Evolutionary conservation across 1,140 invertebrate species (phyloP).

Genomic region (Coelopa frigida): DNA sequence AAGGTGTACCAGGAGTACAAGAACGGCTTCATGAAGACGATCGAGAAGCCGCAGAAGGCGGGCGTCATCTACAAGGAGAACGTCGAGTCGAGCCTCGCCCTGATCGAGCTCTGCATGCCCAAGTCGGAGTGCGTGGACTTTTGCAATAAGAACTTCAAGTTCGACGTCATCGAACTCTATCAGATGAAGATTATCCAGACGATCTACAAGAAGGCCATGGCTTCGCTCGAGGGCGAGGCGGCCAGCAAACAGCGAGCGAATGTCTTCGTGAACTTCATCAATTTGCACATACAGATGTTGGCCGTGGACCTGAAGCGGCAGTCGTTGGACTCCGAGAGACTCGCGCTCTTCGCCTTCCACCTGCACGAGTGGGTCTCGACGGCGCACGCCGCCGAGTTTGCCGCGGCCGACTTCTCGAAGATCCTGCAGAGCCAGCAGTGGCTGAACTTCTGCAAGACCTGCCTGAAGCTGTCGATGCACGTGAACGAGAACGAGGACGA

Average conservation of each 20-base stretch:
- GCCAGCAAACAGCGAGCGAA: constrained; percentile 35
- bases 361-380: constrained; percentile 23
- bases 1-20: constrained; percentile 52
- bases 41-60: constrained; percentile 58
- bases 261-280: constrained; percentile 49
- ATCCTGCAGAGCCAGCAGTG: constrained; percentile 51
- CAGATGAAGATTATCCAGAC: constrained; percentile 50
- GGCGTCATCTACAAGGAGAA: constrained; percentile 52
- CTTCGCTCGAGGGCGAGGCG: constrained; percentile 26
- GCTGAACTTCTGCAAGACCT: constrained; percentile 57
- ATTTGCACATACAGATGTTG: constrained; percentile 50
- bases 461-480: constrained; percentile 58
- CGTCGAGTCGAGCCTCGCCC: constrained; percentile 46
- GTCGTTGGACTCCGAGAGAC: constrained; percentile 22
- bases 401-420: constrained; percentile 38
- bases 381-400: background rate
- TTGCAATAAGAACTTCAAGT: constrained; percentile 52
- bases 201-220: constrained; percentile 48
- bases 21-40: constrained; percentile 51
- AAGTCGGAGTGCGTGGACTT: constrained; percentile 49
- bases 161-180: constrained; percentile 51
- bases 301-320: constrained; percentile 51
- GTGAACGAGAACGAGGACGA: constrained; percentile 37
- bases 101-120: constrained; percentile 52
- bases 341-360: constrained; percentile 26